A percentile compares a stretch with the other conserved stretches of the same genome.
phyloP scores from a whole-genome alignment of 2,113 vertebrate genomes.

The Caracal caracal region DNA sequence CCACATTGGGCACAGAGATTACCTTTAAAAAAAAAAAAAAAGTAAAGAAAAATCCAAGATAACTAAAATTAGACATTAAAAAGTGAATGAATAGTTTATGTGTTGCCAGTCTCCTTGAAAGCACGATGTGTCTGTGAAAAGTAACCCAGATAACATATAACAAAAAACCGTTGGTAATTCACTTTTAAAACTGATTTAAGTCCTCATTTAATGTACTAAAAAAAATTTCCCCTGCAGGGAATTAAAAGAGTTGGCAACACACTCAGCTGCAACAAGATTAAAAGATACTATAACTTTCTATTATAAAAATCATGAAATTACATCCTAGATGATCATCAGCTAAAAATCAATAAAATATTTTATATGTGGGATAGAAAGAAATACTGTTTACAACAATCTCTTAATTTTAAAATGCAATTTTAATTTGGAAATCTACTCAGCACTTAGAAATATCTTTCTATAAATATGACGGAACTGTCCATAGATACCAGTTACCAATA shows the following conservation, averaged over 20 bases:
- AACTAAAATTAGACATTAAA: neutral
- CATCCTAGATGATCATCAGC: neutral
- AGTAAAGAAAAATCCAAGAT: neutral
- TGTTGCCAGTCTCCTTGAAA: neutral
- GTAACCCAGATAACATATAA: neutral
- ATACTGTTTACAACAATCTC: neutral
- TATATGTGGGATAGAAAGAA: neutral
- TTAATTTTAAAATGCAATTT: neutral
- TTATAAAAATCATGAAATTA: slow-evolving; percentile 12
- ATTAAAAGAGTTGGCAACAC: neutral
- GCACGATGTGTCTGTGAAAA: neutral
- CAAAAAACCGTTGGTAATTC: neutral
- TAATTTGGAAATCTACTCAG: neutral
- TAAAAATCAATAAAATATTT: slow-evolving; percentile 37
- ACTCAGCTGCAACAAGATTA: neutral
- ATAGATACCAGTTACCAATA: neutral
- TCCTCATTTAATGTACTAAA: neutral
- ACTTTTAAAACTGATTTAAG: neutral
- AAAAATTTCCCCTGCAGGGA: neutral
- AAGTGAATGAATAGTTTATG: neutral
- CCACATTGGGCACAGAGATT: neutral
- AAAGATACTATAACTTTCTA: neutral
- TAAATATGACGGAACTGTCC: neutral
- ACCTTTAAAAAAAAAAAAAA: neutral
- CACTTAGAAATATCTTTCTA: neutral